phyloP scores from a whole-genome alignment of 2,888 invertebrate genomes.

The Phortica magna region DNA sequence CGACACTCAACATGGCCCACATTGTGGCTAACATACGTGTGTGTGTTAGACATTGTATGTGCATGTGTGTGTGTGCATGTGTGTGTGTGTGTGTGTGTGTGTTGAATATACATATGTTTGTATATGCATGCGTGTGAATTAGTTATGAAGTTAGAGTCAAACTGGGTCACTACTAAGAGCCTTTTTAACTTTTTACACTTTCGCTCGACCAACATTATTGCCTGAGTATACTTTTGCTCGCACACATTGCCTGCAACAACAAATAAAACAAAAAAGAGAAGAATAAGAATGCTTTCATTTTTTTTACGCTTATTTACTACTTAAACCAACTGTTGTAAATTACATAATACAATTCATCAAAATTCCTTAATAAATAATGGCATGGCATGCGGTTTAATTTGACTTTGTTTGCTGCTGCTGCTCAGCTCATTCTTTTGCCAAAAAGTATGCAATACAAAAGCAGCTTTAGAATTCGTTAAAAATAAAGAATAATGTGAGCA shows the following conservation, averaged over 20 bases:
- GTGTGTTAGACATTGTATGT: slow-evolving; percentile 64
- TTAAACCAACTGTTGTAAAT: neutral
- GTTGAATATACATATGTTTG: slow-evolving; percentile 36
- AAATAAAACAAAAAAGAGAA: too few relatives aligned
- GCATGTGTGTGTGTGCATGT: slow-evolving; percentile 46
- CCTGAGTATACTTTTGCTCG: neutral
- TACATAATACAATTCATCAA: neutral
- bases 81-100: slow-evolving; percentile 27
- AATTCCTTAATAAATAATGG: neutral
- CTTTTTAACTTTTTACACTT: slow-evolving; percentile 30
- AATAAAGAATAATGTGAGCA: neutral
- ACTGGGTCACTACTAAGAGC: slow-evolving; percentile 63
- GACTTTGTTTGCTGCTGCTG: too few relatives aligned
- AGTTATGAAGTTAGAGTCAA: slow-evolving; percentile 73
- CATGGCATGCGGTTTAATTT: neutral
- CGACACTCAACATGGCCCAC: slow-evolving; percentile 42
- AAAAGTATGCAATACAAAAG: neutral
- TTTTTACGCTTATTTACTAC: neutral
- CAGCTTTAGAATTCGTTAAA: neutral
- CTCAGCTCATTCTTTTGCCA: neutral
- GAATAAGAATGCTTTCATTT: neutral
- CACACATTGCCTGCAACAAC: neutral
- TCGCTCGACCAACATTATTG: neutral
- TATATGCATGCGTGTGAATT: slow-evolving; percentile 60
- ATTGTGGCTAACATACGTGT: slow-evolving; percentile 60